phyloP scores from a whole-genome alignment of 2,888 invertebrate species.

The Cyclophora punctaria region DNA sequence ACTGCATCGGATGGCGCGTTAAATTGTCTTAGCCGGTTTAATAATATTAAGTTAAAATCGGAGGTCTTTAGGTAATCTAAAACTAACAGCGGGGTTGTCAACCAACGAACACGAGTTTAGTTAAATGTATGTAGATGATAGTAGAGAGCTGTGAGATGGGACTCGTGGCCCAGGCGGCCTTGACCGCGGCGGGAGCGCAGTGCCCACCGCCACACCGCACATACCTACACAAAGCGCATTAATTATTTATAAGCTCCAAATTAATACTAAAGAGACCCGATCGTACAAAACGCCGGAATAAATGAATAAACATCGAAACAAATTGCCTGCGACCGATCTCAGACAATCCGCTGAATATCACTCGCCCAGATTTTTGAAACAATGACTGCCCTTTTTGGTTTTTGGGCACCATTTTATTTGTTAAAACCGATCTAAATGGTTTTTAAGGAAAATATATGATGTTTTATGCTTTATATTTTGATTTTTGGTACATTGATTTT shows the following conservation, averaged over 20 bases:
- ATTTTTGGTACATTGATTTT: too few species aligned
- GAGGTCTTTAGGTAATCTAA: too few species aligned
- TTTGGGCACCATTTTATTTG: constrained; percentile 23
- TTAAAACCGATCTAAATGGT: constrained; percentile 25
- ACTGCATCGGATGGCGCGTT: not conserved
- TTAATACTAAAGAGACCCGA: constrained; percentile 57
- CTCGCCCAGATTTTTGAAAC: constrained; percentile 30
- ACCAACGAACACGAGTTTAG: not conserved
- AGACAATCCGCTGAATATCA: constrained; percentile 22
- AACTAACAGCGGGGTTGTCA: too few species aligned
- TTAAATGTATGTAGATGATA: constrained; percentile 4
- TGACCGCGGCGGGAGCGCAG: constrained; percentile 43
- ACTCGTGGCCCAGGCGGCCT: constrained; percentile 41
- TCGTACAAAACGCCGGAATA: constrained; percentile 56
- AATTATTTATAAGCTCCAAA: constrained; percentile 67
- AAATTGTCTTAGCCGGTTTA: not conserved
- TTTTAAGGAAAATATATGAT: constrained; percentile 11
- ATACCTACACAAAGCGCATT: constrained; percentile 44
- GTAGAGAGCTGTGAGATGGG: constrained; percentile 23
- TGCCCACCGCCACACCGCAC: constrained; percentile 35
- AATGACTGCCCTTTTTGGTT: constrained; percentile 33
- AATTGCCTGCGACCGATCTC: constrained; percentile 43
- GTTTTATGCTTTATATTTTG: not conserved
- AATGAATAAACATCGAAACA: constrained; percentile 62
- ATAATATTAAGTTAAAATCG: too few species aligned